Conservation (phyloP, 1,140 invertebrate species). For the Leptinotarsa undecemlineata region DNA sequence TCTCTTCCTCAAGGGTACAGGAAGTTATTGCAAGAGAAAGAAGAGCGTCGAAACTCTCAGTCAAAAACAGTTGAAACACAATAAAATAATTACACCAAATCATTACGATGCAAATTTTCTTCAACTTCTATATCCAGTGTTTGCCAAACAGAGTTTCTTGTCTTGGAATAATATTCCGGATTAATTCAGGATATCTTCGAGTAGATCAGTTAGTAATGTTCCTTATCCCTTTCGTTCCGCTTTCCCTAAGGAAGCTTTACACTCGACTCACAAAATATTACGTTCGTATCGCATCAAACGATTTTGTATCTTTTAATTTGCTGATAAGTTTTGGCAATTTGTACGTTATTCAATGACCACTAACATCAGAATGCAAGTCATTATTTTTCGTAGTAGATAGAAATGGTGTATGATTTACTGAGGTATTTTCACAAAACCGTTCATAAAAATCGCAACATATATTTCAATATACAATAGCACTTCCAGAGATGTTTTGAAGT, state of each 20-base stretch:
- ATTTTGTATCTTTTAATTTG: background rate
- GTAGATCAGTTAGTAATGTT: constrained; percentile 50
- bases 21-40: background rate
- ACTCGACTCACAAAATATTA: constrained; percentile 38
- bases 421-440: no score
- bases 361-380: no score
- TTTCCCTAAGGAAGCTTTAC: constrained; percentile 35
- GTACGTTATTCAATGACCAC: no score
- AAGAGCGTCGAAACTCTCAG: constrained; percentile 8
- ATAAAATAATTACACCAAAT: constrained; percentile 51
- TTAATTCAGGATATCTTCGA: constrained; percentile 51
- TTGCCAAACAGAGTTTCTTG: constrained; percentile 45
- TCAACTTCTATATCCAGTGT: constrained; percentile 49
- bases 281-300: constrained; percentile 10
- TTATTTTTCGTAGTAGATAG: no score
- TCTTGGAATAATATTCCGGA: constrained; percentile 52
- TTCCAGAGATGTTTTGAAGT: no score
- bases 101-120: constrained; percentile 54
- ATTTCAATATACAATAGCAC: no score
- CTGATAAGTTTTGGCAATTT: no score
- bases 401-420: no score
- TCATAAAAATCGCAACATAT: no score
- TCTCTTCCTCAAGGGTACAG: background rate
- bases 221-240: constrained; percentile 41
- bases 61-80: constrained; percentile 30